Base-by-base conservation (phyloP, 2,888 invertebrate species). In the Drosophila paucipuncta region DNA sequence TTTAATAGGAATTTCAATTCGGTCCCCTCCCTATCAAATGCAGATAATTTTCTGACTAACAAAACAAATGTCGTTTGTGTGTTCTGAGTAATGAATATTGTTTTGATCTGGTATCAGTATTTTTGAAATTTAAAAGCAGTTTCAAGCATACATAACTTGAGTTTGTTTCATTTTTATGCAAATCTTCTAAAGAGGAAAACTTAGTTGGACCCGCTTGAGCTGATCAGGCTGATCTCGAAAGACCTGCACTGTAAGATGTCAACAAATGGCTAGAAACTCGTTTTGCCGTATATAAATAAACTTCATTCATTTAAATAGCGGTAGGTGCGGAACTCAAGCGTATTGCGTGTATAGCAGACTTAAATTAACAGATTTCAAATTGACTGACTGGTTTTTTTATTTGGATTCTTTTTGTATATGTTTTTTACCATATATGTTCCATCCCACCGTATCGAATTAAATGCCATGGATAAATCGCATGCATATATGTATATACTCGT, bases 231-330 rank as follows among this genome's bases (percentile, higher is more conserved):
- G 68, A 78, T 83, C 82, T 78, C 59, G 61, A 70, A 54, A 77
- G 85, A 73, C 84, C 84, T 84, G 90, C 82, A 84, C 57, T 84
- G 82, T 87, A 89, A 73, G 73, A 73, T 78, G 64, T 67, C 69
- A 76, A 70, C 75, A 75, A 61, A 76, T 61, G 41, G 41, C 25
- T 52, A n/a, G 52, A 73, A 90, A 85, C 88, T 73, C 53, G 90
- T 90, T 85, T 59, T 65, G 25, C 65, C 76, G 79, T 63, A 76
- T 87, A 78, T 68, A 73, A 84, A 81, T 83, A 69, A 78, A 81
- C 73, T 73, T 73, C 68, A 71, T 85, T 71, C 60, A 72, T 82
- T 75, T 80, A 67, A 88, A 85, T 78, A 88, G 73, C 59, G 54
- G 68, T 72, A 43, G 68, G 84, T 80, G 89, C 89, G 90, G 86